Percentiles rank a stretch among this genome's conserved stretches.
These are phyloP conservation scores for fruit fly (Drosophila melanogaster) DNA, from an alignment of 1,140 invertebrate species.

Conservation along the genomic window Release_6_plus_ISO1_MT NT_037436.4:15080001-15080500, in stretches of 20 bases:
- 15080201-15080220: slow-evolving; percentile 12
- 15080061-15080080: too few relatives aligned
- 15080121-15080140: too few relatives aligned
- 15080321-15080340: slow-evolving; percentile 16
- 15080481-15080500: slow-evolving; percentile 54
- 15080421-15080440: slow-evolving; percentile 69
- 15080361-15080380: slow-evolving; percentile 14
- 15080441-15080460: slow-evolving; percentile 35
- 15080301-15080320: slow-evolving; percentile 17
- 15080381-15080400: slow-evolving; percentile 42
- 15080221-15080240: slow-evolving; percentile 46
- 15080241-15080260: slow-evolving; percentile 41
- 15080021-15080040: slow-evolving; percentile 6
- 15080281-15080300: slow-evolving; percentile 21
- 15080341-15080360: slow-evolving; percentile 41
- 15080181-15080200: slow-evolving; percentile 6
- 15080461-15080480: slow-evolving; percentile 46
- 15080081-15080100: too few relatives aligned
- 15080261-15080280: slow-evolving; percentile 20
- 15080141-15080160: neutral
- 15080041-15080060: neutral
- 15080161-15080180: too few relatives aligned
- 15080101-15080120: too few relatives aligned
- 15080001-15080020: neutral
- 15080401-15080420: slow-evolving; percentile 47